phyloP scores from a whole-genome alignment of 2,797 vertebrate genomes.

The Eulemur mongoz region DNA sequence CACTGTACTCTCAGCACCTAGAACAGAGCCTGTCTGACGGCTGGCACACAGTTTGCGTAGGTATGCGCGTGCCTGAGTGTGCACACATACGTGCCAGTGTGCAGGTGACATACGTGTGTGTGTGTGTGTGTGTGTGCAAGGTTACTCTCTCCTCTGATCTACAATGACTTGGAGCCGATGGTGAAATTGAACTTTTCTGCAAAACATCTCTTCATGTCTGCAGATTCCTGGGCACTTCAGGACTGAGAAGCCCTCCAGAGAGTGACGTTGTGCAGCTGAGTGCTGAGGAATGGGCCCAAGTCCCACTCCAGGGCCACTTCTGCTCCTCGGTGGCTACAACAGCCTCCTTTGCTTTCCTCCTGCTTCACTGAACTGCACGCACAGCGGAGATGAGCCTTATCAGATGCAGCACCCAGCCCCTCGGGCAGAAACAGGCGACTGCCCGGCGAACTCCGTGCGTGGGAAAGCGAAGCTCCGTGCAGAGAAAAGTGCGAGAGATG shows the following conservation, averaged over 20 bases:
- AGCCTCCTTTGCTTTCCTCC: not conserved
- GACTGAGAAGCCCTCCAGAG: not conserved
- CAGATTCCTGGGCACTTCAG: not conserved
- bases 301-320: not conserved
- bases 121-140: too few relatives aligned
- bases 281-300: not conserved
- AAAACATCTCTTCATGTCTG: not conserved
- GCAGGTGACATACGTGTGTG: not conserved
- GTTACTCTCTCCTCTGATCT: not conserved
- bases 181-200: not conserved
- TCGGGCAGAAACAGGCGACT: not conserved
- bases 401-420: not conserved
- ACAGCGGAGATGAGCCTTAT: not conserved
- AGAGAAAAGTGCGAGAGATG: not conserved
- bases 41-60: not conserved
- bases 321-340: not conserved
- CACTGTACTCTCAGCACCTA: not conserved
- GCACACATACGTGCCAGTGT: rapidly evolving
- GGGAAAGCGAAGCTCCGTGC: not conserved
- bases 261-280: not conserved
- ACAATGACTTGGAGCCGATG: not conserved
- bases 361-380: not conserved
- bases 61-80: not conserved
- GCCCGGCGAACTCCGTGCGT: not conserved
- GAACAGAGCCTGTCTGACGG: not conserved